Evolutionary conservation across 2,113 vertebrate genomes (phyloP).

Genomic region (Lasiurus cinereus): DNA sequence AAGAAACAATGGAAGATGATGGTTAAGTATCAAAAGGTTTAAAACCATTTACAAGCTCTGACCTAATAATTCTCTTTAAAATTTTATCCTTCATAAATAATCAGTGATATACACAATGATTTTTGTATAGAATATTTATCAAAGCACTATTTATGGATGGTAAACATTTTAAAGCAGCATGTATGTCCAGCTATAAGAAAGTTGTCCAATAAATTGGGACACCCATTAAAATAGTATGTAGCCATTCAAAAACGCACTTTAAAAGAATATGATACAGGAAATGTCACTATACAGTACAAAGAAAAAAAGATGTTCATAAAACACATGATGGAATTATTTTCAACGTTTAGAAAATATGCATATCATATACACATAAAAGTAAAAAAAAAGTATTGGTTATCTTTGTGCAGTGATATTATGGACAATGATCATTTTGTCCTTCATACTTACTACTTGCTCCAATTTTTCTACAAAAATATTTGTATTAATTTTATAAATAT

Average conservation of each 20-base stretch:
- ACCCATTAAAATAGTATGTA: background rate
- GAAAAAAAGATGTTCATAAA: conserved; percentile 21
- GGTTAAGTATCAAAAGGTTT: conserved; percentile 48
- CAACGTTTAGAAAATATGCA: conserved; percentile 7
- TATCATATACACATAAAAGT: background rate
- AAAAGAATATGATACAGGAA: background rate
- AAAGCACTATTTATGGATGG: conserved; percentile 27
- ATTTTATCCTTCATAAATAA: conserved; percentile 56
- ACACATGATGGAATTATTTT: conserved; percentile 20
- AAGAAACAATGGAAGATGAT: conserved; percentile 39
- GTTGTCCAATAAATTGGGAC: background rate
- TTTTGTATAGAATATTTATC: conserved; percentile 31
- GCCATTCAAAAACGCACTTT: conserved; percentile 31
- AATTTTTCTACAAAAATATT: conserved; percentile 52
- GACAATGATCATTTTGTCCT: conserved; percentile 21
- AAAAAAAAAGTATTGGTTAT: background rate
- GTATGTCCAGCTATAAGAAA: conserved; percentile 16
- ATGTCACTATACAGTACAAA: conserved; percentile 6
- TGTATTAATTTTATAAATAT: conserved; percentile 39
- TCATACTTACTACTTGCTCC: conserved; percentile 32
- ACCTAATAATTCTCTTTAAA: conserved; percentile 47
- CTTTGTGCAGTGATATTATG: background rate
- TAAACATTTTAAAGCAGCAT: conserved; percentile 44
- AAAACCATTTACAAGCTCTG: conserved; percentile 44
- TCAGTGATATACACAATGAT: background rate